Evolutionary conservation across 2,113 vertebrate genomes (phyloP).

Genomic region (Chelonoidis abingdonii): DNA sequence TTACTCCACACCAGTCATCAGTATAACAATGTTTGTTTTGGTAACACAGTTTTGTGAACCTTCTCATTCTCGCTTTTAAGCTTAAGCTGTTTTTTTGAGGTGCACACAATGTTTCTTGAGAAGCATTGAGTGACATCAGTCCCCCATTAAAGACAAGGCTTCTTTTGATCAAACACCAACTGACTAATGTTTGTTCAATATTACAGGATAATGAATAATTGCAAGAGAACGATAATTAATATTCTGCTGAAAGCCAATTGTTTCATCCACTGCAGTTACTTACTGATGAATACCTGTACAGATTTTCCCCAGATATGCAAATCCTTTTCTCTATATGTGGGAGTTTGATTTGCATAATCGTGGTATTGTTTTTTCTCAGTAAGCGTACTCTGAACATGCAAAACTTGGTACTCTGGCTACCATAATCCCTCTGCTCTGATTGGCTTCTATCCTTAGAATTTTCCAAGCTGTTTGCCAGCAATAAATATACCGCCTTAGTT

Average conservation of each 20-base stretch:
- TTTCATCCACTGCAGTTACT: conserved; percentile 39
- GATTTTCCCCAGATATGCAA: conserved; percentile 62
- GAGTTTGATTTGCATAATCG: conserved; percentile 45
- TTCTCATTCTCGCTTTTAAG: neutral
- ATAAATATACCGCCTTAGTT: conserved; percentile 26
- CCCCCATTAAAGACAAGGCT: neutral
- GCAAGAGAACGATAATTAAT: neutral
- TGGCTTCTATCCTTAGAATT: conserved; percentile 51
- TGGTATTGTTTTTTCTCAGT: conserved; percentile 63
- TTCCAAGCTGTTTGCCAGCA: conserved; percentile 36
- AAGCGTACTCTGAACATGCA: conserved; percentile 61
- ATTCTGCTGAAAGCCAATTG: conserved; percentile 10
- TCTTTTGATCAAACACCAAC: neutral
- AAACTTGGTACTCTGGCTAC: conserved; percentile 58
- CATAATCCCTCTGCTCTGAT: conserved; percentile 53
- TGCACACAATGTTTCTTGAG: neutral
- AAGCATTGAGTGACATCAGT: fast-evolving
- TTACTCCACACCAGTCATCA: neutral
- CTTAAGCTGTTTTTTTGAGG: neutral
- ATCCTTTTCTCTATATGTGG: conserved; percentile 3
- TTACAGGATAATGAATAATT: neutral
- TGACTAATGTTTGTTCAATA: neutral
- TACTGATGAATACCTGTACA: neutral
- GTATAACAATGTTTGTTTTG: neutral
- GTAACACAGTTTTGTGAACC: neutral